Evolutionary conservation across 2,888 invertebrate genomes (phyloP).

Genomic region (Eristalis pertinax): DNA sequence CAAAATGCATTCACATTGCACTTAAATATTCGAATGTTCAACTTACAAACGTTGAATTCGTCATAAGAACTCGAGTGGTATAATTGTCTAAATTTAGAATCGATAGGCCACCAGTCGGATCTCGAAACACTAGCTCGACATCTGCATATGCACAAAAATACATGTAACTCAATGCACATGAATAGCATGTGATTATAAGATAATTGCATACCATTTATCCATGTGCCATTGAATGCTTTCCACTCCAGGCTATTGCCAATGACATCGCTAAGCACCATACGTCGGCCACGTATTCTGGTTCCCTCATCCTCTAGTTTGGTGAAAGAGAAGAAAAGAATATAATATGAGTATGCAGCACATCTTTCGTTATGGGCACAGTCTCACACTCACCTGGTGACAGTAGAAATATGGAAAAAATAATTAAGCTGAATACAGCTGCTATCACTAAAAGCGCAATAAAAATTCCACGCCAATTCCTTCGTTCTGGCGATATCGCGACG

Average conservation of each 20-base stretch:
- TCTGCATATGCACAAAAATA: constrained; percentile 81
- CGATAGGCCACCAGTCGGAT: constrained; percentile 89
- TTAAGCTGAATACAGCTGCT: constrained; percentile 92
- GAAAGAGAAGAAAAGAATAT: not conserved
- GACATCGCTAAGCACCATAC: constrained; percentile 87
- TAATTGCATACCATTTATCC: constrained; percentile 85
- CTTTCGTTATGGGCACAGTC: not conserved
- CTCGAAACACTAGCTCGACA: constrained; percentile 89
- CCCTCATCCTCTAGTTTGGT: constrained; percentile 83
- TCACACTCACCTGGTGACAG: constrained; percentile 87
- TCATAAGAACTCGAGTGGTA: constrained; percentile 88
- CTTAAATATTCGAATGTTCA: constrained; percentile 4
- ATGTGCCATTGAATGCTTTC: constrained; percentile 89
- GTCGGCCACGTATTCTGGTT: constrained; percentile 85
- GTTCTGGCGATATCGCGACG: constrained; percentile 91
- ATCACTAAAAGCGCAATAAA: constrained; percentile 95
- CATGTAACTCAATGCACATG: not conserved
- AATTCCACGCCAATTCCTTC: constrained; percentile 97
- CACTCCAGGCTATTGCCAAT: constrained; percentile 83
- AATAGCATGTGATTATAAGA: not conserved
- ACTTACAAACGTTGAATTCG: constrained; percentile 92
- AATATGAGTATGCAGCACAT: not conserved
- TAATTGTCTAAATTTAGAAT: constrained; percentile 90
- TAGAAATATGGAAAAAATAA: constrained; percentile 94
- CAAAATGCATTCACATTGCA: constrained; percentile 10